phyloP scores from a whole-genome alignment of 2,888 invertebrate genomes.

The Parascotia fuliginaria region DNA sequence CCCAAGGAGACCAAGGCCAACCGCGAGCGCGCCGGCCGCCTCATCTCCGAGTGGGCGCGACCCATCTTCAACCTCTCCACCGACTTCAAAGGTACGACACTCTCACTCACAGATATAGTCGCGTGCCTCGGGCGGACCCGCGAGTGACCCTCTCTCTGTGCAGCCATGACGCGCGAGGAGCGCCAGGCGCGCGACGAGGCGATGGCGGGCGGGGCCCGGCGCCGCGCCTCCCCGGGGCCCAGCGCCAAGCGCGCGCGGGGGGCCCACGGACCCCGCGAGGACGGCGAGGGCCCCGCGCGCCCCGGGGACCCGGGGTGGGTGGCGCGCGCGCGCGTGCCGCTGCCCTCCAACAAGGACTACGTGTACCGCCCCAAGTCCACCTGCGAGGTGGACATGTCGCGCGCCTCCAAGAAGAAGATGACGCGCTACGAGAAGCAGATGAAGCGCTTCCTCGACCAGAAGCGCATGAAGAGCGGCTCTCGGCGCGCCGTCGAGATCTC shows the following conservation, averaged over 20 bases:
- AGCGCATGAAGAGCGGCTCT: slow-evolving; percentile 91
- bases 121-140: too few species aligned
- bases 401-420: slow-evolving; percentile 93
- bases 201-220: slow-evolving; percentile 65
- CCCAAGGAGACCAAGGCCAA: slow-evolving; percentile 98
- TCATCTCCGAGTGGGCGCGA: slow-evolving; percentile 99
- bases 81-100: slow-evolving; percentile 65
- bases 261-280: slow-evolving; percentile 24
- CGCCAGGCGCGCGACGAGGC: slow-evolving; percentile 92
- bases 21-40: slow-evolving; percentile 94
- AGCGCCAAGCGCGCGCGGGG: slow-evolving; percentile 50
- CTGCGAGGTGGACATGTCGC: slow-evolving; percentile 93
- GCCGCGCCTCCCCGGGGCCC: slow-evolving; percentile 76
- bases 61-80: slow-evolving; percentile 96
- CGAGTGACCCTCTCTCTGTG: neutral
- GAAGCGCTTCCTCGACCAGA: slow-evolving; percentile 95
- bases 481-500: slow-evolving; percentile 97
- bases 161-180: slow-evolving; percentile 96
- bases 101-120: too few species aligned
- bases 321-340: slow-evolving; percentile 96
- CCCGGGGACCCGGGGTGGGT: slow-evolving; percentile 99
- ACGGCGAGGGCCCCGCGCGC: slow-evolving; percentile 81
- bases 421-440: slow-evolving; percentile 97
- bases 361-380: slow-evolving; percentile 97
- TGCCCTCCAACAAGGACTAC: slow-evolving; percentile 98